Evolutionary conservation across 2,888 invertebrate species (phyloP), one percentile per base, ranked within the genome.

Genomic region (Lordiphosa fenestrarum): DNA sequence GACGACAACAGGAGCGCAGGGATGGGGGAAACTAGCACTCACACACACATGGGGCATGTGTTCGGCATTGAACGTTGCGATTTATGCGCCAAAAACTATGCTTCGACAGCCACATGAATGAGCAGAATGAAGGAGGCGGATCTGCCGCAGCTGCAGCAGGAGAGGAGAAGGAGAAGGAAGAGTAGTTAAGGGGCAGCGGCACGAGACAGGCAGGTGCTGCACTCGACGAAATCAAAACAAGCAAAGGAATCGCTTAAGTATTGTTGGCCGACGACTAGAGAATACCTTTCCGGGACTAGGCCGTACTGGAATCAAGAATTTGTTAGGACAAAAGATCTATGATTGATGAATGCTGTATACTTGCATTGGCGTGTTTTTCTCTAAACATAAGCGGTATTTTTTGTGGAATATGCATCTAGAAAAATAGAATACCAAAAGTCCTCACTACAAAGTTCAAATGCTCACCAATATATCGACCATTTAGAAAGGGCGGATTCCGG

Each of bases 11-110:
- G 38, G 36, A 21, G 39, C 19, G n/a, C n/a, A n/a, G n/a, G 33
- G 50, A 23, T 9, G 49, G 6, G 35, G 44, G 25, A 47, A 33
- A 57, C 15, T 48, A 42, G 51, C 44, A 41, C 44, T 42, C 38
- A 47, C 40, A 39, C 13, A 23, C 19, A 35, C 35, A 54, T 38
- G 58, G 64, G 63, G 60, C 40, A 58, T 63, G 71, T 59, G 77
- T 70, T 50, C 65, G 73, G 77, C 74, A 82, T 85, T 84, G 82
- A 84, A 82, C 82, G 81, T 65, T 78, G 71, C 76, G 84, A 80
- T 77, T 86, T 85, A 74, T 86, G 85, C 83, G 86, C 86, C 87
- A 86, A 87, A 87, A 87, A 84, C 83, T 85, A 80, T 86, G 77
- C 86, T 83, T 78, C 85, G 81, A 78, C 86, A 85, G 80, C 78